These are phyloP conservation scores for Drosophila helvetica DNA, from an alignment of 2,888 invertebrate species.

Conservation along the genomic window DNA sequence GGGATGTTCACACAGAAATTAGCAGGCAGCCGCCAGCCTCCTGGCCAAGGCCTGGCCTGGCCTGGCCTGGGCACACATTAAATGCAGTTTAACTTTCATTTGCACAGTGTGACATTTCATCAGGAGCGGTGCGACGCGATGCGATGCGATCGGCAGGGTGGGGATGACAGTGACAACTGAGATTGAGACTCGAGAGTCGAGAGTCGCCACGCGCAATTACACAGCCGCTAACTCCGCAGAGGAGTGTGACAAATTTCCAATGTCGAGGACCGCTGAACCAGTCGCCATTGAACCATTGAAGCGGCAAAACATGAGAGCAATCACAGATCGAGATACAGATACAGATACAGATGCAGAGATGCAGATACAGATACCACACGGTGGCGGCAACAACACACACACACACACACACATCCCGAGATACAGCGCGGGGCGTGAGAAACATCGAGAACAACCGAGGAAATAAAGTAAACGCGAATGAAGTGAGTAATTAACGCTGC, in stretches of 20 bases:
- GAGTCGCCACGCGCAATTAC: conserved; percentile 77
- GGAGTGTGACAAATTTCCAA: conserved; percentile 71
- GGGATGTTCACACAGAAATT: conserved; percentile 68
- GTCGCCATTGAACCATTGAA: conserved; percentile 54
- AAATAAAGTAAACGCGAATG: conserved; percentile 50
- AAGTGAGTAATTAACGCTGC: conserved; percentile 78
- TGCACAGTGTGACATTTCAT: conserved; percentile 78
- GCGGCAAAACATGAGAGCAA: conserved; percentile 79
- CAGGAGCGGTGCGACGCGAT: conserved; percentile 69
- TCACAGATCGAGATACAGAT: conserved; percentile 71
- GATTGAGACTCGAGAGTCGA: conserved; percentile 57
- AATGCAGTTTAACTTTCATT: conserved; percentile 81
- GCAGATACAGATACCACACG: conserved; percentile 51
- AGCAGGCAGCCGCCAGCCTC: conserved; percentile 42
- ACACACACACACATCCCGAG: too few species aligned
- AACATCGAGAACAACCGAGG: conserved; percentile 47
- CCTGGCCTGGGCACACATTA: conserved; percentile 41
- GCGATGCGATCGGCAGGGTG: too few species aligned
- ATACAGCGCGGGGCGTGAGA: conserved; percentile 50
- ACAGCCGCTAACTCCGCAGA: conserved; percentile 46
- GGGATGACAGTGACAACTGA: conserved; percentile 51
- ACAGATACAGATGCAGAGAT: conserved; percentile 64
- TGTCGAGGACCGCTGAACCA: conserved; percentile 52
- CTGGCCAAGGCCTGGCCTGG: too few species aligned
- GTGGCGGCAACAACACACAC: conserved; percentile 36